Conservation (phyloP, 2,888 invertebrate species). For the Halocaridina rubra region DNA sequence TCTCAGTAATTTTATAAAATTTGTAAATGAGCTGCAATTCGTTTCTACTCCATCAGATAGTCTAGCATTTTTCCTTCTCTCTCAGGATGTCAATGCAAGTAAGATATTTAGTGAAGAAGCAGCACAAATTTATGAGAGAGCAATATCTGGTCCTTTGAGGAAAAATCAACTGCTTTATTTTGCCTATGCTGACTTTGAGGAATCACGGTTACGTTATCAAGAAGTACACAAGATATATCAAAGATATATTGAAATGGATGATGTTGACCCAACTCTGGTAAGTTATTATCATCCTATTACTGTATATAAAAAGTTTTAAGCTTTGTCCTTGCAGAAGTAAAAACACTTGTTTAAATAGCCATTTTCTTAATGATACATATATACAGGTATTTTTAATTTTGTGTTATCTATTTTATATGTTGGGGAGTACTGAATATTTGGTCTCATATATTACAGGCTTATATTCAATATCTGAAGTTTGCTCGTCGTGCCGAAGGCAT, state of each 20-base stretch:
- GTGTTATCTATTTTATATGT: too few species aligned
- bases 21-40: too few species aligned
- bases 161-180: slow-evolving; percentile 95
- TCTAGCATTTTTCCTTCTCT: background rate
- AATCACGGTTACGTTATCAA: slow-evolving; percentile 93
- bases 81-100: slow-evolving; percentile 91
- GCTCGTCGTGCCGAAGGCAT: slow-evolving; percentile 97
- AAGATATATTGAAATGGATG: slow-evolving; percentile 86
- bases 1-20: too few species aligned
- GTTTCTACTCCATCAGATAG: too few species aligned
- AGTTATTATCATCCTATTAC: slow-evolving; percentile 64
- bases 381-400: too few species aligned
- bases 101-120: slow-evolving; percentile 95
- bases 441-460: slow-evolving; percentile 76
- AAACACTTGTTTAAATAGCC: too few species aligned
- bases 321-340: too few species aligned
- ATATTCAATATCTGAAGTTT: slow-evolving; percentile 99
- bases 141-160: slow-evolving; percentile 87
- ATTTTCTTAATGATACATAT: too few species aligned
- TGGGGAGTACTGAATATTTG: too few species aligned
- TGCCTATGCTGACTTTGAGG: slow-evolving; percentile 98
- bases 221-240: slow-evolving; percentile 97
- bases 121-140: slow-evolving; percentile 93
- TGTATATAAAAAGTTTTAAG: too few species aligned
- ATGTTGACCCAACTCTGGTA: slow-evolving; percentile 95